phyloP scores from a whole-genome alignment of 1,140 invertebrate species.

The Uloborus diversus region DNA sequence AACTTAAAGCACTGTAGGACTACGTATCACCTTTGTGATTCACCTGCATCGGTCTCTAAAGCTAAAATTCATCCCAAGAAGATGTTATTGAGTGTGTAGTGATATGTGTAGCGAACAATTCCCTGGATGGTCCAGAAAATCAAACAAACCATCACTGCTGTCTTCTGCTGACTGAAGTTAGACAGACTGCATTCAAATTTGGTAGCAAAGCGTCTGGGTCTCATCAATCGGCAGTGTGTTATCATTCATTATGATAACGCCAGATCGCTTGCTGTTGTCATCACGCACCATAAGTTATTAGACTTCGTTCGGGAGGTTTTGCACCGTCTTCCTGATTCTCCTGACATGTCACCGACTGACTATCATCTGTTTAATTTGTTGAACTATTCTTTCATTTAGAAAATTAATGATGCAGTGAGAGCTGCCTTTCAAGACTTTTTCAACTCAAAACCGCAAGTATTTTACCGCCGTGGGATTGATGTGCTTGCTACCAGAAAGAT shows the following conservation, averaged over 20 bases:
- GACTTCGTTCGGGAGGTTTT: conserved; percentile 1
- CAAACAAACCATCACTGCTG: conserved; percentile 3
- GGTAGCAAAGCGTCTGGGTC: neutral
- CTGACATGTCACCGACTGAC: neutral
- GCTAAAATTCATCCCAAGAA: neutral
- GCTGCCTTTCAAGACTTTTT: neutral
- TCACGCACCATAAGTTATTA: neutral
- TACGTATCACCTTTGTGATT: neutral
- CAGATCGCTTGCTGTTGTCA: neutral
- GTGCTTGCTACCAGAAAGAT: neutral
- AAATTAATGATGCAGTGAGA: neutral
- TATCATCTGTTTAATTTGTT: neutral
- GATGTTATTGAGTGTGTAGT: neutral
- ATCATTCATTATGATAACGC: conserved; percentile 9
- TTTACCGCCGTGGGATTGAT: neutral
- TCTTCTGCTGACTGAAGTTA: neutral
- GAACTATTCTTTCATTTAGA: neutral
- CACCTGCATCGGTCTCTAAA: neutral
- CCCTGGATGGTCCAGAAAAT: neutral
- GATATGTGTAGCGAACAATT: neutral
- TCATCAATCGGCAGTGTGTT: neutral
- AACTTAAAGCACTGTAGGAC: neutral
- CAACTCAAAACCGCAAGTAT: neutral
- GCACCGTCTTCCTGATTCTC: neutral
- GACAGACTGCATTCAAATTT: conserved; percentile 2